Conservation (phyloP, 2,797 vertebrate species). For the Takifugu ocellatus region DNA sequence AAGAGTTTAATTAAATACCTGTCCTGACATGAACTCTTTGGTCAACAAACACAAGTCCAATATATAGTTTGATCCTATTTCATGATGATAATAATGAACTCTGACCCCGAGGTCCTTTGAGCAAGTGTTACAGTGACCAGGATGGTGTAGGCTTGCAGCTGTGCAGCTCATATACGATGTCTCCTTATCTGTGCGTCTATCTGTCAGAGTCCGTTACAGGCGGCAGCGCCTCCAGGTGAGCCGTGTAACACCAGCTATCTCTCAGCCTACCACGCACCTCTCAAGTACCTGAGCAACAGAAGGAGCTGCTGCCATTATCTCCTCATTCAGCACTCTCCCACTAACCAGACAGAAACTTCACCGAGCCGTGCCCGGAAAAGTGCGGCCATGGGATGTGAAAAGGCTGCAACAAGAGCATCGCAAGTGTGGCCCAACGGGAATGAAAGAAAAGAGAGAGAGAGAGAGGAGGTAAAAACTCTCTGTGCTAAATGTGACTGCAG, state of each 20-base stretch:
- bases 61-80: no score
- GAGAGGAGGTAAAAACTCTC: conserved; percentile 37
- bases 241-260: conserved; percentile 42
- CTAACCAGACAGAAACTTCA: conserved; percentile 21
- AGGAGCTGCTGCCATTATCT: conserved; percentile 44
- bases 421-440: conserved; percentile 22
- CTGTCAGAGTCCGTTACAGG: conserved; percentile 71
- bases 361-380: conserved; percentile 29
- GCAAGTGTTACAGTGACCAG: conserved; percentile 55
- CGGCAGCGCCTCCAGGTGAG: conserved; percentile 61
- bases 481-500: conserved; percentile 27
- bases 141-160: conserved; percentile 60
- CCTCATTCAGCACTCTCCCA: conserved; percentile 49
- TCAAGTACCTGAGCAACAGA: conserved; percentile 44
- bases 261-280: conserved; percentile 41
- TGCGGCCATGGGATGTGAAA: conserved; percentile 64
- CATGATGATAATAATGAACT: no score
- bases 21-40: no score
- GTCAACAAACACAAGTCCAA: no score
- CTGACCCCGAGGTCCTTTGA: conserved; percentile 43
- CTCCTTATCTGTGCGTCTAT: conserved; percentile 65
- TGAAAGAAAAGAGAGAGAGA: conserved; percentile 32
- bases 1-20: no score
- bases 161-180: conserved; percentile 66
- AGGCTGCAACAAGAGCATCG: conserved; percentile 56